Evolutionary conservation across 2,888 invertebrate genomes (phyloP).

Genomic region (Leuctra nigra): DNA sequence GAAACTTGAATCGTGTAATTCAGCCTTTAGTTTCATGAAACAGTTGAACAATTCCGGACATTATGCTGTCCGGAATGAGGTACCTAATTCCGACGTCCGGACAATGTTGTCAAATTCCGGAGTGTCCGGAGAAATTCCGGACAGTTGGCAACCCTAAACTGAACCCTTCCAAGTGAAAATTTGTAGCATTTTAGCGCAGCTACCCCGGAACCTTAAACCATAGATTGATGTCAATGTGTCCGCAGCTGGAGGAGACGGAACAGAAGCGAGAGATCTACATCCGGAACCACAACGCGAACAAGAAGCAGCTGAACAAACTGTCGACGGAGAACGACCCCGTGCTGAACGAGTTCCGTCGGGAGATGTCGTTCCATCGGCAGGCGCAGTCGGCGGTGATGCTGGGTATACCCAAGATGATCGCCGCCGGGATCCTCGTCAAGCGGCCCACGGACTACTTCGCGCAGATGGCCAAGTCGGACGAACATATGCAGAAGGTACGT

Average conservation of each 20-base stretch:
- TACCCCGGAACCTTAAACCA: too few species aligned
- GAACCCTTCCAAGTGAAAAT: too few species aligned
- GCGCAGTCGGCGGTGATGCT: constrained; percentile 81
- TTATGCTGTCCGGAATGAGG: too few species aligned
- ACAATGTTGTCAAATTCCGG: too few species aligned
- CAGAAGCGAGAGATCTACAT: constrained; percentile 56
- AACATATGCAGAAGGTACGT: constrained; percentile 87
- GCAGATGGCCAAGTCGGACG: constrained; percentile 97
- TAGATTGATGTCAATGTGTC: too few species aligned
- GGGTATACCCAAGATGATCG: constrained; percentile 69
- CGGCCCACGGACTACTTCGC: constrained; percentile 97
- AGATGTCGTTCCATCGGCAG: constrained; percentile 80
- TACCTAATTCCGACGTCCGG: too few species aligned
- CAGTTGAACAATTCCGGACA: too few species aligned
- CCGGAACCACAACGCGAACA: constrained; percentile 51
- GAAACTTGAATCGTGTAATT: too few species aligned
- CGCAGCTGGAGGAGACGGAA: constrained; percentile 68
- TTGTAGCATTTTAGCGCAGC: too few species aligned
- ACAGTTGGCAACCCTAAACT: too few species aligned
- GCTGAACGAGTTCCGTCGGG: constrained; percentile 86
- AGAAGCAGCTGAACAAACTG: constrained; percentile 45
- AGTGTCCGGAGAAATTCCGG: too few species aligned
- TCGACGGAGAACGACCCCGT: constrained; percentile 56
- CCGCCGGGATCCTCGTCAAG: constrained; percentile 67
- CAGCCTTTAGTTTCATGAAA: too few species aligned